phyloP scores from a whole-genome alignment of 2,797 vertebrate genomes.

The Lagocephalus sceleratus region DNA sequence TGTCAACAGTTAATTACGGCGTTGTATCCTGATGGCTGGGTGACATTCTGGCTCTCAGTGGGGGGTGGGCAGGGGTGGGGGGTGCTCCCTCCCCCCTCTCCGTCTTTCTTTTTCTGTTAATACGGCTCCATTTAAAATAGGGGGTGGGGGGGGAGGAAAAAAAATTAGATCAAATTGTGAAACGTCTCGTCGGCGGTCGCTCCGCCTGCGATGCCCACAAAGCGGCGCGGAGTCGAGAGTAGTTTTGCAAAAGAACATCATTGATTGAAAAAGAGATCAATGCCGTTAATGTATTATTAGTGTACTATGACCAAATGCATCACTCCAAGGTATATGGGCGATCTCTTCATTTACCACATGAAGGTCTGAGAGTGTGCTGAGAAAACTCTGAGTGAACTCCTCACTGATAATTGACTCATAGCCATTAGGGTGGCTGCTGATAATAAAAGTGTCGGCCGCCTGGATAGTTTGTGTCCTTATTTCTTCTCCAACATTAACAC shows the following conservation, averaged over 20 bases:
- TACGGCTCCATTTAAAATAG: constrained; percentile 76
- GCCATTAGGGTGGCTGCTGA: constrained; percentile 77
- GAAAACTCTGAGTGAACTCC: constrained; percentile 76
- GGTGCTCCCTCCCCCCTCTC: constrained; percentile 66
- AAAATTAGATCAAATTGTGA: constrained; percentile 84
- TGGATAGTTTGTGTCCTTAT: constrained; percentile 77
- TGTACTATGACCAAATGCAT: constrained; percentile 76
- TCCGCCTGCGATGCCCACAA: constrained; percentile 84
- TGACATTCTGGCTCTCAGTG: constrained; percentile 93
- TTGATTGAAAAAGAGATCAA: constrained; percentile 74
- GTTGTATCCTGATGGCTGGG: constrained; percentile 98
- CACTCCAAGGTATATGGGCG: constrained; percentile 62
- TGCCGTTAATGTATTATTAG: constrained; percentile 77
- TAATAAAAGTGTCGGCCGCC: constrained; percentile 78
- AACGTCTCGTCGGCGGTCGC: constrained; percentile 79
- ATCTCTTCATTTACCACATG: constrained; percentile 65
- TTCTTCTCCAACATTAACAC: constrained; percentile 80
- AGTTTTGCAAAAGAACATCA: constrained; percentile 81
- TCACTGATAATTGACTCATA: constrained; percentile 78
- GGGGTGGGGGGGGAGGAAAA: too few species aligned
- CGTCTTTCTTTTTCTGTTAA: constrained; percentile 78
- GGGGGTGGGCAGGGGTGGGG: constrained; percentile 9
- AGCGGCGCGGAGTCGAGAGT: constrained; percentile 39
- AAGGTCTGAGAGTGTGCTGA: constrained; percentile 60
- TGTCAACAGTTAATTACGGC: constrained; percentile 99